Evolutionary conservation across 2,113 vertebrate species (phyloP).

Genomic region (Pollachius pollachius): DNA sequence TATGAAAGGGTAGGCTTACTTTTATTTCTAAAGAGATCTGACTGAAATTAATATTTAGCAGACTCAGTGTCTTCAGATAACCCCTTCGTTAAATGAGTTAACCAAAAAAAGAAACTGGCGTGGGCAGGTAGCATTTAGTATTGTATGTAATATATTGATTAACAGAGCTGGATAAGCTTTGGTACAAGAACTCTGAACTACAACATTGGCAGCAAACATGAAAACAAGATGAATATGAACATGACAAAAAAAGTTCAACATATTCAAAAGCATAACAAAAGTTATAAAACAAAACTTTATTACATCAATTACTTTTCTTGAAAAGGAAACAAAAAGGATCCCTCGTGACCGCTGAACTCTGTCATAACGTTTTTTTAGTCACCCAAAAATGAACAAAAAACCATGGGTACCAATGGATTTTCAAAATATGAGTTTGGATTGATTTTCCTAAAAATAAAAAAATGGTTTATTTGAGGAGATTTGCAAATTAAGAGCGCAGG

Average conservation of each 20-base stretch:
- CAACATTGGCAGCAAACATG: slow-evolving; percentile 53
- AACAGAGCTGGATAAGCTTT: slow-evolving; percentile 31
- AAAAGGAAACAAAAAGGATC: slow-evolving; percentile 37
- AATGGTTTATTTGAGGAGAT: too few relatives aligned
- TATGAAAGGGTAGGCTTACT: background rate
- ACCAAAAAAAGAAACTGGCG: slow-evolving; percentile 10
- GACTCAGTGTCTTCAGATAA: background rate
- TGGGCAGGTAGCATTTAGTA: slow-evolving; percentile 33
- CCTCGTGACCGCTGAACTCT: background rate
- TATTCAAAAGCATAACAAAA: slow-evolving; percentile 42
- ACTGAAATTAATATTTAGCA: background rate
- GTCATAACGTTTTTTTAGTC: background rate
- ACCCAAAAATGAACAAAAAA: slow-evolving; percentile 1
- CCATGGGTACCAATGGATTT: too few relatives aligned
- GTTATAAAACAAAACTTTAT: slow-evolving; percentile 38
- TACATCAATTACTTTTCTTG: slow-evolving; percentile 45
- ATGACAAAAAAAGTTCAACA: slow-evolving; percentile 39
- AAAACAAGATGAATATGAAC: slow-evolving; percentile 35
- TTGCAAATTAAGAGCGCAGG: too few relatives aligned
- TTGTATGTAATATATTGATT: slow-evolving; percentile 42
- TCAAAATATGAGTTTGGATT: too few relatives aligned
- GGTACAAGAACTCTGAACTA: slow-evolving; percentile 11
- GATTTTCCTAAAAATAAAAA: too few relatives aligned
- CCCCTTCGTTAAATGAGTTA: background rate
- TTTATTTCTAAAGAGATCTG: slow-evolving; percentile 3